Evolutionary conservation across 2,888 invertebrate species (phyloP), one percentile per base, ranked within the genome.

Genomic region (Pherbina coryleti): DNA sequence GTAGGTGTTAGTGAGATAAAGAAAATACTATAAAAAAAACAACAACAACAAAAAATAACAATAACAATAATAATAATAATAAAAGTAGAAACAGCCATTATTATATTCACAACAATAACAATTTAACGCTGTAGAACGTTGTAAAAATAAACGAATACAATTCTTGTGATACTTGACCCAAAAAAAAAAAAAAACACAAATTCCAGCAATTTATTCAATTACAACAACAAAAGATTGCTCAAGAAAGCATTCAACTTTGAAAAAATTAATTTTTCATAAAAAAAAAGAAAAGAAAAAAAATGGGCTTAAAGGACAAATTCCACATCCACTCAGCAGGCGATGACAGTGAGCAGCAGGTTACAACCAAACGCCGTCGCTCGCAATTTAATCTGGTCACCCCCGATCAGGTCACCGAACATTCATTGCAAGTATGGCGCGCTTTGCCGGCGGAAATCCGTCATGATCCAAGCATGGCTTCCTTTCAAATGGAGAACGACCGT

Each of bases 391-490:
- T 82, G 53, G 80, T 82, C 34, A 75, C 92, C 79, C 90, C 90
- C 85, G 92, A 91, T 82, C 92, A 92, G 83, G 90, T 93, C 70
- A 93, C 92, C 0, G 92, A 92, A 9, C 92, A 92, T 34, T 91
- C 92, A 25, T 83, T 93, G 79, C 92, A 92, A 82, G 92, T 93
- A 28, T 94, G 94, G 93, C 89, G 92, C 72, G 91, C 92, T 69
- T 86, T 94, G 3, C 94, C 94, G 0, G 92, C 93, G 78, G 91
- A 92, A 80, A 93, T 94, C 85, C 92, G 93, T 78, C 91, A 92
- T 82, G 94, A 94, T 87, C 93, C 94, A 0, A 91, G 92, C 55
- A 88, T 94, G 86, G 93, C 92, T 25, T 91, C 92, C 0, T 94
- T 93, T 84, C 87, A 89, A 85, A 84, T 87, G 83, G 90, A 90